Percentiles rank a stretch among this genome's conserved stretches.
Evolutionary conservation across 1,140 invertebrate genomes (phyloP).

Genomic region (Nylanderia fulva): DNA sequence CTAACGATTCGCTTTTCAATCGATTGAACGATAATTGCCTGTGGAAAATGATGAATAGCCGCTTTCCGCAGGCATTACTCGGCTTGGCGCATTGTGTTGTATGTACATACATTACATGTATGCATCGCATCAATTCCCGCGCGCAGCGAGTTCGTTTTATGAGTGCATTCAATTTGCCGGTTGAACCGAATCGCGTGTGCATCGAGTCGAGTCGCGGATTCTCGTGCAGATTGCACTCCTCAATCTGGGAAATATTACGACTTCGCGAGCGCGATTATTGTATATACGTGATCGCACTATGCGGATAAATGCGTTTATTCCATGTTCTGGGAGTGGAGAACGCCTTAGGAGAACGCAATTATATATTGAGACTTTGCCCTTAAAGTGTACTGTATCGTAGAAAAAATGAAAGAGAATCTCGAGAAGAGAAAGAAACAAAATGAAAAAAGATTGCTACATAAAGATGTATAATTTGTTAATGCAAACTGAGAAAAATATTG

Average conservation of each 20-base stretch:
- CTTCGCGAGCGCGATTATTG: constrained; percentile 21
- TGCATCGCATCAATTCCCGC: background rate
- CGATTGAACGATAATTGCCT: background rate
- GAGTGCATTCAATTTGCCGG: background rate
- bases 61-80: background rate
- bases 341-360: constrained; percentile 26
- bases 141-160: background rate
- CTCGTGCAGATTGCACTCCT: background rate
- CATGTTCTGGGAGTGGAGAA: constrained; percentile 32
- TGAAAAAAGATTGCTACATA: background rate
- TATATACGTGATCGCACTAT: background rate
- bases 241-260: constrained; percentile 26
- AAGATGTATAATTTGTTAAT: background rate
- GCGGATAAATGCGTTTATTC: constrained; percentile 17
- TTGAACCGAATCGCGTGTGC: constrained; percentile 19
- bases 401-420: background rate
- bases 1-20: constrained; percentile 15
- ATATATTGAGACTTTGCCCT: constrained; percentile 3
- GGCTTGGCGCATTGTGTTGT: background rate
- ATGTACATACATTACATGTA: too few species aligned
- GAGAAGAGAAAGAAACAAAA: background rate
- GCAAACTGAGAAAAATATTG: background rate
- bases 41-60: constrained; percentile 41
- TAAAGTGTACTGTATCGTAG: background rate
- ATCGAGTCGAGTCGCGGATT: constrained; percentile 4